A percentile compares a stretch with the other conserved stretches of the same genome.
These are phyloP conservation scores for Actinostola sp. DNA, from an alignment of 92 coral and sea anemone genomes.

Conservation along the genomic window DNA sequence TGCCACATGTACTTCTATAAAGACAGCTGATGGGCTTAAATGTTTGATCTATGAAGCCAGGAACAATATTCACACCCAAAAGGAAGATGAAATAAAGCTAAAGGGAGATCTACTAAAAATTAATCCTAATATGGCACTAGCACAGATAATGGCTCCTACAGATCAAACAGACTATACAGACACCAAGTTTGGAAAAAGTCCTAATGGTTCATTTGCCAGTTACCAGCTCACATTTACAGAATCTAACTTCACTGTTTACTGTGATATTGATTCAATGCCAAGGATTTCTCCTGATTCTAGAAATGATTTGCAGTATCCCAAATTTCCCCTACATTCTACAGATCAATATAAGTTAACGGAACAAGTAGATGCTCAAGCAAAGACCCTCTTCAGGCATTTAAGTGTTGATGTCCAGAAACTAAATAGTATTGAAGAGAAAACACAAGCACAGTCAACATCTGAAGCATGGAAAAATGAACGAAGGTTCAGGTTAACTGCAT, in stretches of 20 bases:
- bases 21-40: no score
- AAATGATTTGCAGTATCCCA: neutral
- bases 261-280: slow-evolving; percentile 4
- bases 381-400: no score
- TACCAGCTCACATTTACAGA: slow-evolving; percentile 13
- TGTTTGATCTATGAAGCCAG: no score
- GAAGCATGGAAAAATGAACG: slow-evolving; percentile 48
- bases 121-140: neutral
- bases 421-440: neutral
- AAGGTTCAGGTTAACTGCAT: slow-evolving; percentile 57
- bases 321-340: neutral
- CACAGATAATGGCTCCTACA: neutral
- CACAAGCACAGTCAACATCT: neutral
- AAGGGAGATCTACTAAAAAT: neutral
- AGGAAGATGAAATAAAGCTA: no score
- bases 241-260: neutral
- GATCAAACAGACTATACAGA: neutral
- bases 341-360: neutral
- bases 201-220: neutral
- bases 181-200: slow-evolving; percentile 12
- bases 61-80: no score
- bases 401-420: neutral
- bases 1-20: no score
- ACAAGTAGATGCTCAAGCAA: neutral
- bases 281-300: neutral